Evolutionary conservation across 2,113 vertebrate genomes (phyloP).

Genomic region (Saguinus imperator): DNA sequence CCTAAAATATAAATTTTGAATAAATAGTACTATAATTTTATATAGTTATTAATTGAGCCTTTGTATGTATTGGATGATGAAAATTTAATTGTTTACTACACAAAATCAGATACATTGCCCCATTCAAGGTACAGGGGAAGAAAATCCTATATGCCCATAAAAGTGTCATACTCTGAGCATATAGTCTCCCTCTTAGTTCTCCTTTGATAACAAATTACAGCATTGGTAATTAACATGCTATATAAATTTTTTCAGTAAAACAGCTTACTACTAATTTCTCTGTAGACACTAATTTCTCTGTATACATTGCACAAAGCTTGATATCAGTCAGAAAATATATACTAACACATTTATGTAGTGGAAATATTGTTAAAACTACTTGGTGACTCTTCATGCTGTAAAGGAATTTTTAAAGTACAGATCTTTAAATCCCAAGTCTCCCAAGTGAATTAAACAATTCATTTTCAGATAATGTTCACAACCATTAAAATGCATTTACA

Average conservation of each 20-base stretch:
- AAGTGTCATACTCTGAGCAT: background rate
- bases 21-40: background rate
- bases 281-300: background rate
- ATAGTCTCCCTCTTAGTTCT: background rate
- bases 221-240: background rate
- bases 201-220: background rate
- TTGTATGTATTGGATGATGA: background rate
- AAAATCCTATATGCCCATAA: background rate
- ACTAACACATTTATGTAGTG: background rate
- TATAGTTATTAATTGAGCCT: background rate
- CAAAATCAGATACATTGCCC: background rate
- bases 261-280: background rate
- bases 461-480: background rate
- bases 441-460: background rate
- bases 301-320: background rate
- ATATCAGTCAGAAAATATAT: background rate
- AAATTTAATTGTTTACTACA: background rate
- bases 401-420: background rate
- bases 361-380: background rate
- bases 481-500: background rate
- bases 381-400: background rate
- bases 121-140: background rate
- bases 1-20: background rate
- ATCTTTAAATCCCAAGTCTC: background rate
- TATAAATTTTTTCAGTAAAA: slow-evolving; percentile 3